Evolutionary conservation across 2,797 vertebrate species (phyloP).

Genomic region (Argentina silus): DNA sequence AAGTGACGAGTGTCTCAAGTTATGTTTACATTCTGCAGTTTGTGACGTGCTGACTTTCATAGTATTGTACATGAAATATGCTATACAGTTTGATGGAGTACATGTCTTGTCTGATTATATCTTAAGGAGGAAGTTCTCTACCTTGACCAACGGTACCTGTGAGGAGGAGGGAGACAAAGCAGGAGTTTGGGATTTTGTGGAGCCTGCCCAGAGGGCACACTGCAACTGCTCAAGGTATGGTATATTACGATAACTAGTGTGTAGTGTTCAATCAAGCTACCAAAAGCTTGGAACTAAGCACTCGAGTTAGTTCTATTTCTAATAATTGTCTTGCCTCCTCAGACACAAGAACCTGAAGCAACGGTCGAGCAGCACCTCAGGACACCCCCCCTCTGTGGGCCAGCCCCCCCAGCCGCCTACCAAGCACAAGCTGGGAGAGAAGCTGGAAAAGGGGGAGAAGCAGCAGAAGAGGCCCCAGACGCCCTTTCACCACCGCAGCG

Average conservation of each 20-base stretch:
- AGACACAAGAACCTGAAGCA: slow-evolving; percentile 95
- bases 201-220: slow-evolving; percentile 87
- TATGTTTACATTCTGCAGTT: too few species aligned
- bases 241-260: neutral
- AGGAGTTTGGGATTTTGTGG: slow-evolving; percentile 95
- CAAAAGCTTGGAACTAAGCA: neutral
- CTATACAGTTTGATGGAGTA: neutral
- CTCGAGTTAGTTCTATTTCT: neutral
- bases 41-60: too few species aligned
- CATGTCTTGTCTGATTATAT: slow-evolving; percentile 9
- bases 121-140: slow-evolving; percentile 92
- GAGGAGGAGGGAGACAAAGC: slow-evolving; percentile 91
- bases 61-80: too few species aligned
- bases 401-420: slow-evolving; percentile 86
- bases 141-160: slow-evolving; percentile 86
- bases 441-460: slow-evolving; percentile 96
- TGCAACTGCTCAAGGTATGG: slow-evolving; percentile 93
- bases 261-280: too few species aligned
- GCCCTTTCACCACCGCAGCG: slow-evolving; percentile 96
- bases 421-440: slow-evolving; percentile 96
- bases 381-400: slow-evolving; percentile 85
- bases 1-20: too few species aligned
- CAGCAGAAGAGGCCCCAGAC: slow-evolving; percentile 96
- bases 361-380: slow-evolving; percentile 88
- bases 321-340: neutral